Evolutionary conservation across 2,888 invertebrate genomes (phyloP), one percentile per base, ranked within the genome.

Genomic region (Cephus spinipes): DNA sequence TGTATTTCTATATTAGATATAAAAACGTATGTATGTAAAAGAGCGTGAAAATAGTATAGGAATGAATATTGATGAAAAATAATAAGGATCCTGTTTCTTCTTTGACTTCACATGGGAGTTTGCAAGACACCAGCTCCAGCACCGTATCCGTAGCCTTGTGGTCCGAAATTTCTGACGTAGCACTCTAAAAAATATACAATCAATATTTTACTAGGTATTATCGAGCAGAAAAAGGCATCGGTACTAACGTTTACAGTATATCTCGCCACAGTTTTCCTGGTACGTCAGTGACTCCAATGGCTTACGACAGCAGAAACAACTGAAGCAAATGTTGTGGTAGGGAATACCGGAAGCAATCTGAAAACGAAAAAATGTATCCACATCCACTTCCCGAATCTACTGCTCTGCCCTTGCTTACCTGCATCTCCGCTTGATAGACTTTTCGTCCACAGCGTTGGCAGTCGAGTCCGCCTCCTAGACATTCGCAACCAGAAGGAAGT

Each of bases 191-290:
- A 81, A 79, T 78, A 78, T 73, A 76, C 73, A 75, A 3, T 31
- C 35, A 73, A 40, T 55, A 23, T 55, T 55, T 55, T 55, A 55
- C 55, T 55, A 55, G 9, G 4, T 23, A 23, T 2, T 23, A 23
- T 23, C 2, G 9, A 23, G 6, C 23, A 23, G 9, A 23, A 55
- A 23, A 9, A 9, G 55, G 23, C 23, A 40, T 40, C 9, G 15
- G 32, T 77, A 89, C 92, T 90, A 88, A 93, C 93, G 92, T 90
- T 92, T 93, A 85, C 93, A 93, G 85, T 92, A 93, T 82, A 93
- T 93, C 85, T 93, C 93, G 12, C 92, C 92, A 74, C 92, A 91
- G 79, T 92, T 92, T 81, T 93, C 93, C 79, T 91, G 92, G 77
- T 92, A 92, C 69, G 91, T 93, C 81, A 92, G 88, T 15, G 92